phyloP scores from a whole-genome alignment of 2,888 invertebrate species.

The Tanytarsus gracilentus region DNA sequence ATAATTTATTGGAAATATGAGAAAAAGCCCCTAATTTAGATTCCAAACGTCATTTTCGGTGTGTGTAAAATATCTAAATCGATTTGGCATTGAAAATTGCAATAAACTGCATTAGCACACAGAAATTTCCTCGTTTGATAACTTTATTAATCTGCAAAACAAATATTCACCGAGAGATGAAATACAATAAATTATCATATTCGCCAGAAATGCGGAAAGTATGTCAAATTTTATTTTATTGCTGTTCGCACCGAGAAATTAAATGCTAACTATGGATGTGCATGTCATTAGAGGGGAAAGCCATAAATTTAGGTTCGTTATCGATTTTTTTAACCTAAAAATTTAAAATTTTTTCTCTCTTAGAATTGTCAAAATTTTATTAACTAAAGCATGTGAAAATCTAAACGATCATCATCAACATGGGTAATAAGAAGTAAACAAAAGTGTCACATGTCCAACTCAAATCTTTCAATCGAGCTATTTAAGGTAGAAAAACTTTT shows the following conservation, averaged over 20 bases:
- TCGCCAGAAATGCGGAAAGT: slow-evolving; percentile 18
- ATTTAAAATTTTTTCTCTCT: neutral
- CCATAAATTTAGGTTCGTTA: too few relatives aligned
- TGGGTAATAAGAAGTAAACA: slow-evolving; percentile 7
- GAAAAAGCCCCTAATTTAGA: neutral
- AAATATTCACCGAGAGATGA: too few relatives aligned
- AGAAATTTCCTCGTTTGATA: too few relatives aligned
- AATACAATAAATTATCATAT: slow-evolving; percentile 10
- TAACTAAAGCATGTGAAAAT: too few relatives aligned
- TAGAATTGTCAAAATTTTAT: too few relatives aligned
- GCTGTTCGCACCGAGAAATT: too few relatives aligned
- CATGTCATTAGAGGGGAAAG: too few relatives aligned
- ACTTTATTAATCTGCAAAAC: slow-evolving; percentile 17
- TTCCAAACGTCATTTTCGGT: neutral
- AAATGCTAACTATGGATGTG: too few relatives aligned
- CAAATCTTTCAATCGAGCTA: neutral
- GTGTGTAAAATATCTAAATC: too few relatives aligned
- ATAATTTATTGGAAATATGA: slow-evolving; percentile 5
- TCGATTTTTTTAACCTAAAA: too few relatives aligned
- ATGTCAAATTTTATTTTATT: slow-evolving; percentile 14
- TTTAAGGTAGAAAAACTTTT: neutral
- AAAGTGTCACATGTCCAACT: slow-evolving; percentile 19
- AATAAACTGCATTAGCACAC: neutral
- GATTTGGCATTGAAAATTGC: slow-evolving; percentile 10
- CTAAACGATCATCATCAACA: too few relatives aligned